Evolutionary conservation across 1,140 invertebrate genomes (phyloP), one percentile per base, ranked within the genome.

Genomic region (Anastrepha ludens): DNA sequence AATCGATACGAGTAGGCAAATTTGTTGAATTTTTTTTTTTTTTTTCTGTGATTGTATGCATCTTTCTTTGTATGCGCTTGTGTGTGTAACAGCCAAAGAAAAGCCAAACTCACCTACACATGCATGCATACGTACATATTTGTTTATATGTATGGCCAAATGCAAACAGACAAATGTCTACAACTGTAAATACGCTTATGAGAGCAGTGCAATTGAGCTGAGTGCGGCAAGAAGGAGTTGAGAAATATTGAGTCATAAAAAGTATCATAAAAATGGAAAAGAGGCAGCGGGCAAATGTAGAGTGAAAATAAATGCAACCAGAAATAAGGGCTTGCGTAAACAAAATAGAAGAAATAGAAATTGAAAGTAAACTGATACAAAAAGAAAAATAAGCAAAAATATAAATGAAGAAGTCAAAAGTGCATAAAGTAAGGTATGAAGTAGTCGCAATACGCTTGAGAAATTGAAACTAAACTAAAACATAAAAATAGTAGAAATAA

Each of bases 1-100:
- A 55, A 29, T 47, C 67, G 67, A 74, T 74, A 44, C 67, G 41
- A 29, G 74, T 50, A 55, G 47, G 47, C 74, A 55, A 81, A 81
- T 81, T 55, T 55, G 47, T 74, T 74, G 44, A 11, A 74, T n/a
- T 5, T 81, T 81, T 55, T 7, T 55, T 15, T 55, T 55, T 81
- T 47, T 81, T 81, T 81, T 62, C 2, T 55, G 47, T 39, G 74
- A 6, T 15, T 78, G 70, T 55, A n/a, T 55, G 20, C 50, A 9
- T 55, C 17, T 55, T 81, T 81, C 74, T 20, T 50, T 44, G 55
- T 55, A 20, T 81, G n/a, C 74, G 29, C 29, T 29, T 29, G 29
- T 29, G 29, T 29, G 29, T 29, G 29, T 29, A 81, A 7, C 41
- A 81, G n/a, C 74, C 17, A 81, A 58, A 81, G 55, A 81, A 17